Base-by-base conservation (phyloP, 2,113 vertebrate genomes). In the Thalassarche chlororhynchos region DNA sequence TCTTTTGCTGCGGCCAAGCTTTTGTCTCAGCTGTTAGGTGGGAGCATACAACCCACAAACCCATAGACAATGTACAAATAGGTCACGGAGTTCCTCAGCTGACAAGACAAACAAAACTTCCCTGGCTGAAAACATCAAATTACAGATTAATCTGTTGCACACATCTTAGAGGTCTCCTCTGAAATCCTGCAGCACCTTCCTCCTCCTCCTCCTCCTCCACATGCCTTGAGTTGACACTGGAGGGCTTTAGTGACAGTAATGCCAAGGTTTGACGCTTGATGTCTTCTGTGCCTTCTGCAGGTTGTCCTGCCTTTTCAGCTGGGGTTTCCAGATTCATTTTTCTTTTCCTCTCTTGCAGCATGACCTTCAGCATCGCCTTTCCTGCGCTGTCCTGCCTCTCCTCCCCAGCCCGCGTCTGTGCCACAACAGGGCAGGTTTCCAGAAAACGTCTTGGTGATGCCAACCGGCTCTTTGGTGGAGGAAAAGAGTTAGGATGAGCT, bases 61-160 rank as follows among this genome's bases (percentile, higher is more conserved):
- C 31, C 19, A 5, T 3, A 36, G 55, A 20, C 42, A 66, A 29
- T 2, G 4, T 1, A n/a, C 52, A 64, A 24, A 44, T 4, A 38
- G 57, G 36, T 44, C 32, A n/a, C 0, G 3, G 31, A 18, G 60
- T 4, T 65, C 52, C n/a, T 91, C 75, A 14, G 84, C 20, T 19
- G 51, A 52, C 14, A 9, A 75, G 17, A 51, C 21, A 57, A 66
- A 7, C 0, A 8, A 36, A 9, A 25, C 15, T 51, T 65, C 21
- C 57, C 25, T 20, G 29, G 17, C 34, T 52, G 24, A 34, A 77
- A 78, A 32, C 6, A 21, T 31, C 18, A 5, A 42, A 36, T 34
- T 40, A 12, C 0, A 1, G 51, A 31, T 66, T 25, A 24, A 54
- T 54, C 26, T 47, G 47, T 8, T 5, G 1, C 19, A 42, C 0